Conservation (phyloP, 2,888 invertebrate species). For the Capitulum mitella region DNA sequence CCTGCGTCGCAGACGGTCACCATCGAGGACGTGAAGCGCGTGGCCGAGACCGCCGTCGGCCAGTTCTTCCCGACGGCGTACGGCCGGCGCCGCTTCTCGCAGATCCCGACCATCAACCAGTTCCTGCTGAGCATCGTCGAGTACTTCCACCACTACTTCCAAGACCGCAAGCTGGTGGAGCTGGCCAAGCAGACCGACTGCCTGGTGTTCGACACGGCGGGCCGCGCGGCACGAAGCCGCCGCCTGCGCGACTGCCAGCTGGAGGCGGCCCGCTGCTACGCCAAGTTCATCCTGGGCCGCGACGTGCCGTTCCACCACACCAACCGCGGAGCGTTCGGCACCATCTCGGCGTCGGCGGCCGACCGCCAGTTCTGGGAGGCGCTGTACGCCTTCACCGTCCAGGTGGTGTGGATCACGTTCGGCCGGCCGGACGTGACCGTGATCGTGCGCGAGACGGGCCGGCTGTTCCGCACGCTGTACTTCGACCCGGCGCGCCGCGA, state of each 20-base stretch:
- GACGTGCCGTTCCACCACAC: background rate
- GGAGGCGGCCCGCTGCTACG: background rate
- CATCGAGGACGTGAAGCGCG: background rate
- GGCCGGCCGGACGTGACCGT: background rate
- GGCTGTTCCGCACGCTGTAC: background rate
- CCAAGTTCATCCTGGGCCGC: background rate
- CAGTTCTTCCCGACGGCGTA: background rate
- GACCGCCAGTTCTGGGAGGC: background rate
- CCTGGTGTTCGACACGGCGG: background rate
- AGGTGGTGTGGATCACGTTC: conserved; percentile 5
- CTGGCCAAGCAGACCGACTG: background rate
- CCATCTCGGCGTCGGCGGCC: background rate
- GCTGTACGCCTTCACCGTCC: background rate
- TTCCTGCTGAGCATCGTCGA: background rate
- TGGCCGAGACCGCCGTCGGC: background rate
- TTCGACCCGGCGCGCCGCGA: background rate
- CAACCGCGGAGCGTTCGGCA: background rate
- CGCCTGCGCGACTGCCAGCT: background rate
- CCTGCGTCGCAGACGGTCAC: background rate
- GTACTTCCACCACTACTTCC: conserved; percentile 8
- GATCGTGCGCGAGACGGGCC: background rate
- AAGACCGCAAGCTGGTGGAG: background rate
- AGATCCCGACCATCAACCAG: background rate
- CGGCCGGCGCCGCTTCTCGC: background rate
- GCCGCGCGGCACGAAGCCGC: background rate